phyloP scores from a whole-genome alignment of 2,888 invertebrate species.

The Pseudococcus longispinus region DNA sequence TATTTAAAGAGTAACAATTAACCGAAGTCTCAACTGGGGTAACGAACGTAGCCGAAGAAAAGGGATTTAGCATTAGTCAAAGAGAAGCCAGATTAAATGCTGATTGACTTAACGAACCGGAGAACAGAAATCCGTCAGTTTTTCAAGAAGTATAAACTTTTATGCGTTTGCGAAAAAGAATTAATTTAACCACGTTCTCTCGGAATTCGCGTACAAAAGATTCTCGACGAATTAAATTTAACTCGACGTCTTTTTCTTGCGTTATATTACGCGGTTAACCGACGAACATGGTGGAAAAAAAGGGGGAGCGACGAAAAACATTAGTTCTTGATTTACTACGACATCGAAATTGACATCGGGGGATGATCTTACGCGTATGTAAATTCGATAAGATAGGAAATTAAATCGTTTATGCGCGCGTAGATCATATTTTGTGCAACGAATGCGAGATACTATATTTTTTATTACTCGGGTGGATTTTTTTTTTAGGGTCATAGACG shows the following conservation, averaged over 20 bases:
- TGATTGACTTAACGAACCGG: conserved; percentile 37
- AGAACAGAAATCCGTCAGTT: conserved; percentile 15
- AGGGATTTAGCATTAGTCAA: conserved; percentile 3
- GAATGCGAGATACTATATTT: background rate
- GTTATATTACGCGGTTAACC: conserved; percentile 1
- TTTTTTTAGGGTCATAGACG: background rate
- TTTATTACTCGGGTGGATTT: background rate
- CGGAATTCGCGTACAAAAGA: background rate
- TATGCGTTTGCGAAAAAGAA: background rate
- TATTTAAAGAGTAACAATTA: conserved; percentile 36
- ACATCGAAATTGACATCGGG: background rate
- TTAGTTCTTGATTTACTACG: background rate
- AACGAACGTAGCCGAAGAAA: too few species aligned
- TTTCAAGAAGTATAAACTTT: conserved; percentile 2
- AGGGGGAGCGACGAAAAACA: background rate
- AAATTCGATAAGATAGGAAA: conserved; percentile 36
- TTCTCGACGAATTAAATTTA: background rate
- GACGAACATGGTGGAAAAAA: background rate
- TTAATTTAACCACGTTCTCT: conserved; percentile 15
- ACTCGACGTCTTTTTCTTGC: background rate
- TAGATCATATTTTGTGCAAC: background rate
- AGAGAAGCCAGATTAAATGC: conserved; percentile 17
- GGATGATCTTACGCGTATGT: background rate
- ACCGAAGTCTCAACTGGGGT: background rate
- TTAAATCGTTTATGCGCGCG: background rate